Base-by-base conservation (phyloP, 1,140 invertebrate genomes). In the Drosophila oshimai region DNA sequence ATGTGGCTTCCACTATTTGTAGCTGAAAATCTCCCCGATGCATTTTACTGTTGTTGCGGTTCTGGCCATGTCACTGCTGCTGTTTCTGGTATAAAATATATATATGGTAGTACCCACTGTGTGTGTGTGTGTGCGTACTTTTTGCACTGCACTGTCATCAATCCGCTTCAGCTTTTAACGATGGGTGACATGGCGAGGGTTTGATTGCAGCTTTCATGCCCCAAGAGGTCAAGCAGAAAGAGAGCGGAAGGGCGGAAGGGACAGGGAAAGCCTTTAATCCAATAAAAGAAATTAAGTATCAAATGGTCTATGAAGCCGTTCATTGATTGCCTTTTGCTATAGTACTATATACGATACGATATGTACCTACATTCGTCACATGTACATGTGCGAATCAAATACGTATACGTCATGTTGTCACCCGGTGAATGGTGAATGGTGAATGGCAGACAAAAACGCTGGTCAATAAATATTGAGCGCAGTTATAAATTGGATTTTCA, bases 231-330 rank as follows among this genome's bases (percentile, higher is more conserved):
- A 73, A 61, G 41, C 61, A 24, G 54, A 64, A 54, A 47, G 45
- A 53, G 50, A 9, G 12, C 24, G 33, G 33, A 31, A 36, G 45
- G 42, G 29, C 26, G n/a, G 15, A 3, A 6, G n/a, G n/a, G n/a
- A n/a, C n/a, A n/a, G 29, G 33, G 41, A 33, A 71, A 58, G 58
- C 68, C 39, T 55, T 74, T 78, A 87, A 87, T 87, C 83, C 84
- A 87, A 87, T 87, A 84, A 87, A 88, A 60, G 65, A 89, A 89
- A 87, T 83, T 78, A 83, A 69, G 77, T 83, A 83, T 74, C 74
- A 83, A 87, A 70, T 71, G 64, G 64, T 61, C 61, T 65, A 76
- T 54, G 81, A 87, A 87, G 73, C 81, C 76, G 39, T 81, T 55
- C 58, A 69, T 68, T 64, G 68, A 70, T 70, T 70, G 67, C 37